These are phyloP conservation scores for Trachops cirrhosus DNA, from an alignment of 2,797 vertebrate genomes.

Conservation along the genomic window DNA sequence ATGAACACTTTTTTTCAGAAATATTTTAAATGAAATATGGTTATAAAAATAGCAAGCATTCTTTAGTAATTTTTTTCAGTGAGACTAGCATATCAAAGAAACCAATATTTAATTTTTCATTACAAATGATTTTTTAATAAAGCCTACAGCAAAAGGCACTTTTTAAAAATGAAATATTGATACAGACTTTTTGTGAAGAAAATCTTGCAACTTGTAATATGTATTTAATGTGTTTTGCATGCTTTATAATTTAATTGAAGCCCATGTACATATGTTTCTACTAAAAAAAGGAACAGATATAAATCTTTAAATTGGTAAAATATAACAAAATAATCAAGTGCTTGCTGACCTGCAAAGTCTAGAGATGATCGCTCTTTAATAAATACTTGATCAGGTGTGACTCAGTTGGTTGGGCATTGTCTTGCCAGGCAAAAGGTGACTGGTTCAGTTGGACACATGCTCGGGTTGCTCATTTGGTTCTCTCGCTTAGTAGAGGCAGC, in stretches of 20 bases:
- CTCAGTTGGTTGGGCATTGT: too few relatives aligned
- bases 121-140: conserved; percentile 20
- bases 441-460: too few relatives aligned
- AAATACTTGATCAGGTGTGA: neutral
- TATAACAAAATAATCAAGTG: neutral
- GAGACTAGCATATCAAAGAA: conserved; percentile 44
- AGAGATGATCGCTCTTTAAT: neutral
- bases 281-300: neutral
- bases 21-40: conserved; percentile 51
- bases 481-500: too few relatives aligned
- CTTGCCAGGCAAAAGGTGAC: too few relatives aligned
- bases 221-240: conserved; percentile 37
- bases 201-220: neutral
- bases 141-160: neutral
- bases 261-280: neutral
- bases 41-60: conserved; percentile 64
- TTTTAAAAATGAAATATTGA: conserved; percentile 64
- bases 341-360: neutral
- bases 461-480: too few relatives aligned
- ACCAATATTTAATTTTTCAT: conserved; percentile 52
- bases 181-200: conserved; percentile 49
- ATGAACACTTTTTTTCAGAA: neutral
- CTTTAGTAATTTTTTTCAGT: conserved; percentile 27
- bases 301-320: conserved; percentile 46
- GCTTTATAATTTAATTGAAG: conserved; percentile 13